phyloP scores from a whole-genome alignment of 2,113 vertebrate genomes.

The Varanus salvator region DNA sequence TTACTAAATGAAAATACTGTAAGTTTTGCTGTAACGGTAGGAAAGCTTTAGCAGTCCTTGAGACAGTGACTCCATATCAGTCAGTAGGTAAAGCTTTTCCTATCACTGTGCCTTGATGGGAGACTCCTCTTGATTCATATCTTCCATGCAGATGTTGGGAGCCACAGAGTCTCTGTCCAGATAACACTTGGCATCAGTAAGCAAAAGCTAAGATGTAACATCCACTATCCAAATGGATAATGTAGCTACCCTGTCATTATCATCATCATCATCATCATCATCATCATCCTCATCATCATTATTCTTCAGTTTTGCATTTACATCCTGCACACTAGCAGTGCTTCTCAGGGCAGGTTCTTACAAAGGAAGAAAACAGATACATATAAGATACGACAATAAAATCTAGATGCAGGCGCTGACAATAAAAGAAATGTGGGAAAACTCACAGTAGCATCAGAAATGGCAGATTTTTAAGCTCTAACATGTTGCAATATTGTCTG shows the following conservation, averaged over 20 bases:
- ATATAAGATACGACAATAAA: neutral
- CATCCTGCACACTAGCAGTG: neutral
- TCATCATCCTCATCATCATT: no score
- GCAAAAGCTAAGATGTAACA: neutral
- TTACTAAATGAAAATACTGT: neutral
- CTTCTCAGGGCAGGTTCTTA: neutral
- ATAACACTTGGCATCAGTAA: neutral
- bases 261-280: no score
- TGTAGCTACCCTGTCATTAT: no score
- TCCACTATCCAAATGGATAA: neutral
- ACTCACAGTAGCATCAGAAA: neutral
- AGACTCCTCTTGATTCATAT: neutral
- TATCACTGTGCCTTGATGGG: neutral
- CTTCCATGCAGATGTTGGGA: neutral
- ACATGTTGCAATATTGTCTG: no score
- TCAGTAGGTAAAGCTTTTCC: neutral
- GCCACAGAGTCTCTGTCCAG: neutral
- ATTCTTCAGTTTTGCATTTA: neutral
- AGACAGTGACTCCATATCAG: neutral
- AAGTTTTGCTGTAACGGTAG: neutral
- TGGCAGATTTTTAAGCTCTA: neutral
- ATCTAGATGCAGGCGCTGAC: neutral
- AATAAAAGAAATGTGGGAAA: neutral
- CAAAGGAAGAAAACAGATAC: neutral
- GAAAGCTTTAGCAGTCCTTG: neutral